Conservation (phyloP, 2,797 vertebrate genomes). For the Lagocephalus sceleratus region DNA sequence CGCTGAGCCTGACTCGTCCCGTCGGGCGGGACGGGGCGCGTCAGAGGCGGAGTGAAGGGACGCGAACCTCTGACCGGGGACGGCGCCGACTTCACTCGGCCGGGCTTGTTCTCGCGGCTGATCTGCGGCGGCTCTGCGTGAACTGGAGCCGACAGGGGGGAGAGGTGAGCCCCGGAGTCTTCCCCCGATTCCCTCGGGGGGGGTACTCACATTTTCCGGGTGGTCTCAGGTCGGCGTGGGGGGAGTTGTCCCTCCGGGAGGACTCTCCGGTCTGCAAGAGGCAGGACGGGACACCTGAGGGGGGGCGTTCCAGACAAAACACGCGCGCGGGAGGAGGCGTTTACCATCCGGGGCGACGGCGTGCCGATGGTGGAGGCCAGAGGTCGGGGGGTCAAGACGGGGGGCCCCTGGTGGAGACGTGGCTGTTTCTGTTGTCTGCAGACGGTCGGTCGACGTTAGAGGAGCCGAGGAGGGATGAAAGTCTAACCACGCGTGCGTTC, state of each 20-base stretch:
- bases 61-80: constrained; percentile 47
- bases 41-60: no score
- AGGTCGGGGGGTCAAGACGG: constrained; percentile 45
- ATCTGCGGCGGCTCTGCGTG: constrained; percentile 44
- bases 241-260: constrained; percentile 44
- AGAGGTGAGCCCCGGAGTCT: background rate
- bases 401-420: constrained; percentile 10
- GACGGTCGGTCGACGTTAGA: no score
- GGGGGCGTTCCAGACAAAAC: background rate
- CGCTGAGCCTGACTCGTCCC: no score
- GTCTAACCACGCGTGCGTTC: no score
- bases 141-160: constrained; percentile 23
- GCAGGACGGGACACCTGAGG: background rate
- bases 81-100: constrained; percentile 21
- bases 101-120: constrained; percentile 45
- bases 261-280: constrained; percentile 23
- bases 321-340: no score
- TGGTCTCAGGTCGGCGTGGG: constrained; percentile 3
- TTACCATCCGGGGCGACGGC: constrained; percentile 19
- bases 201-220: constrained; percentile 40
- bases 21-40: no score
- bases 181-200: background rate
- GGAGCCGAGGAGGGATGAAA: no score
- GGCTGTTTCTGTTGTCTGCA: constrained; percentile 45
- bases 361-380: constrained; percentile 1